These are phyloP conservation scores for Drosophila emarginata DNA, from an alignment of 2,888 invertebrate genomes.

Conservation along the genomic window DNA sequence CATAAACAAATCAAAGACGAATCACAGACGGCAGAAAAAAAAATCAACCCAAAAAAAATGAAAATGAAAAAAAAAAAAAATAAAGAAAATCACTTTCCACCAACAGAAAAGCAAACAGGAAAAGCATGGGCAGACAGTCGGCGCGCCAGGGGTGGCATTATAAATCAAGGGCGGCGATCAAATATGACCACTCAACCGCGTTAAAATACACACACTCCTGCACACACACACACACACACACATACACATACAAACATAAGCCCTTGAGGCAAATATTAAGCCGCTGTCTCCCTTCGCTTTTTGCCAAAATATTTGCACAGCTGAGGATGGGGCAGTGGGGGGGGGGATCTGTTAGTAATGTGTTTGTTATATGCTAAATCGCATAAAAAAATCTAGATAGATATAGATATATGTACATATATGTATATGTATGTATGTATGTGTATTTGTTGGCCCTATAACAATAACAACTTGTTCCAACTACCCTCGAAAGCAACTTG, in stretches of 20 bases:
- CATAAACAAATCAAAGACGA: constrained; percentile 79
- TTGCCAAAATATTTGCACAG: constrained; percentile 71
- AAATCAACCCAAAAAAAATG: constrained; percentile 16
- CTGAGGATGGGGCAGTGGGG: constrained; percentile 11
- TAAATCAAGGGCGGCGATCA: constrained; percentile 70
- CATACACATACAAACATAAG: constrained; percentile 55
- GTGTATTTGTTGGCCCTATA: constrained; percentile 44
- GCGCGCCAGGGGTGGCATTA: background rate
- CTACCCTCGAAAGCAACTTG: constrained; percentile 51
- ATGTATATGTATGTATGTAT: constrained; percentile 30
- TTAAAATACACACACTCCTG: constrained; percentile 51
- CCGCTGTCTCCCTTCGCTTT: constrained; percentile 26
- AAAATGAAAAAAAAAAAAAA: background rate
- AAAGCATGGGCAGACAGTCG: constrained; percentile 1
- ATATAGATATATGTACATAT: constrained; percentile 36
- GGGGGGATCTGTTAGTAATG: constrained; percentile 50
- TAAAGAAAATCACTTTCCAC: constrained; percentile 57
- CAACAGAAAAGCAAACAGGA: constrained; percentile 4
- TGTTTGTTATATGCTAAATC: constrained; percentile 76
- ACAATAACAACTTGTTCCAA: constrained; percentile 60
- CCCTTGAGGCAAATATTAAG: constrained; percentile 62
- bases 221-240: constrained; percentile 14
- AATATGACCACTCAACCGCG: constrained; percentile 78
- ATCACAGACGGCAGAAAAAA: constrained; percentile 56
- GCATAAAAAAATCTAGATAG: constrained; percentile 63